Evolutionary conservation across 2,888 invertebrate genomes (phyloP).

Genomic region (Campoletis raptor): DNA sequence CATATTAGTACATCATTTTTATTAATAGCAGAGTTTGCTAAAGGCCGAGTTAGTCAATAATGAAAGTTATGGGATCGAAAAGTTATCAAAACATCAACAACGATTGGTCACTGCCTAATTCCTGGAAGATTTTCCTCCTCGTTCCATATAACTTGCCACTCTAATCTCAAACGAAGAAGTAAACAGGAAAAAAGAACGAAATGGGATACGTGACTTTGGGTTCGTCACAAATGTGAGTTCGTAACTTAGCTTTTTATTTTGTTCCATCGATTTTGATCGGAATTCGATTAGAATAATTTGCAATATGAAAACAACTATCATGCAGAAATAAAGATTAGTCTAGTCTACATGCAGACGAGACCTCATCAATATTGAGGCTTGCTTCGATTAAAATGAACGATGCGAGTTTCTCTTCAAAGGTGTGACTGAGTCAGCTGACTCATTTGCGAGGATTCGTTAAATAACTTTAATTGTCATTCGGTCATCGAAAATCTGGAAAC

Average conservation of each 20-base stretch:
- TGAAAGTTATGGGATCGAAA: not conserved
- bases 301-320: not conserved
- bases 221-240: slow-evolving; percentile 17
- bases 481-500: not conserved
- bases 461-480: not conserved
- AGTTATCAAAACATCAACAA: not conserved
- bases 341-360: slow-evolving; percentile 27
- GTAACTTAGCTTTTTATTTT: slow-evolving; percentile 9
- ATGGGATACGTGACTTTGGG: slow-evolving; percentile 17
- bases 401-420: not conserved
- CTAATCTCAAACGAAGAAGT: slow-evolving; percentile 7
- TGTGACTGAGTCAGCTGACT: not conserved
- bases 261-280: not conserved
- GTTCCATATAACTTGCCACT: not conserved
- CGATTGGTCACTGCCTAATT: not conserved
- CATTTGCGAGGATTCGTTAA: not conserved
- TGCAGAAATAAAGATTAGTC: slow-evolving; percentile 11
- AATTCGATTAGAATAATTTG: slow-evolving; percentile 32
- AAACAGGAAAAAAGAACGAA: slow-evolving; percentile 35
- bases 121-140: not conserved
- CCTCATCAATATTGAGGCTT: slow-evolving; percentile 42
- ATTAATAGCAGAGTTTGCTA: too few relatives aligned
- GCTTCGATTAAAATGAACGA: slow-evolving; percentile 23
- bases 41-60: too few relatives aligned
- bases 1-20: too few relatives aligned